phyloP scores from a whole-genome alignment of 2,113 vertebrate species.

The Pandion haliaetus region DNA sequence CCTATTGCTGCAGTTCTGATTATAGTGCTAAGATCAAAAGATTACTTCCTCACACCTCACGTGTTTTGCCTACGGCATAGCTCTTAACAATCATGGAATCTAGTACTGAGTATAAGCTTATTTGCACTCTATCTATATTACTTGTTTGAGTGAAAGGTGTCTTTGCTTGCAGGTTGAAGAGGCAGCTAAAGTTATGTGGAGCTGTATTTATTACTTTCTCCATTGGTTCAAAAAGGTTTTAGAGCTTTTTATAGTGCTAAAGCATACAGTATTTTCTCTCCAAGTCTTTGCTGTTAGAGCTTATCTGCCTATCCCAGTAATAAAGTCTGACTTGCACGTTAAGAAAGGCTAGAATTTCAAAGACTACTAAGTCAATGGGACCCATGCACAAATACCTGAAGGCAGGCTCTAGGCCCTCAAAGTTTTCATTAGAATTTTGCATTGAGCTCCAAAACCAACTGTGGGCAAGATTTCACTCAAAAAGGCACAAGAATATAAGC shows the following conservation, averaged over 20 bases:
- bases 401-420: neutral
- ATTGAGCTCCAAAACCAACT: neutral
- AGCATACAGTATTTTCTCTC: neutral
- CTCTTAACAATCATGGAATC: neutral
- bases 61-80: neutral
- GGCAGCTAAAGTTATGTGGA: neutral
- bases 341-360: neutral
- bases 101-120: neutral
- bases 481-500: neutral
- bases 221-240: neutral
- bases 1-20: neutral
- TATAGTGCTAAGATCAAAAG: neutral
- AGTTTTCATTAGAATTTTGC: neutral
- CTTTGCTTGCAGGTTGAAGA: neutral
- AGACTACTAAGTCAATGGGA: neutral
- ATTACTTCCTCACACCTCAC: neutral
- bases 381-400: neutral
- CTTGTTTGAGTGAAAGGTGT: neutral
- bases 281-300: neutral
- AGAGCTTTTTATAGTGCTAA: neutral
- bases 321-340: neutral
- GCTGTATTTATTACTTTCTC: neutral
- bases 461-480: neutral
- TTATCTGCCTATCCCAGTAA: neutral
- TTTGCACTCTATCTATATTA: neutral